These are phyloP conservation scores for Agrenia bidenticulata DNA, from an alignment of 2,888 invertebrate genomes.

Conservation along the genomic window DNA sequence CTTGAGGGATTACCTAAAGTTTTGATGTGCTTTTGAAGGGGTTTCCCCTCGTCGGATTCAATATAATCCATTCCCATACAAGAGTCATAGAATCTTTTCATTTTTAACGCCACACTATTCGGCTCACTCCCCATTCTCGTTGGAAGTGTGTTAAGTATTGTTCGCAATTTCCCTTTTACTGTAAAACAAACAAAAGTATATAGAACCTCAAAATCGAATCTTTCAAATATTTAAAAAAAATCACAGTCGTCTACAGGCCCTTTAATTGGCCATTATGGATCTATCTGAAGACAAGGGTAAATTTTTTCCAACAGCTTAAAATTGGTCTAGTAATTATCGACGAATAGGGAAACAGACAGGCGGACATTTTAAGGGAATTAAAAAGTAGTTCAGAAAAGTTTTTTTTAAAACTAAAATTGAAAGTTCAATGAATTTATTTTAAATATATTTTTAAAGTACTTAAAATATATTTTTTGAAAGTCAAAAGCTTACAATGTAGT, in stretches of 20 bases:
- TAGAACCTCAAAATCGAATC: too few relatives aligned
- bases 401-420: too few relatives aligned
- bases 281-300: too few relatives aligned
- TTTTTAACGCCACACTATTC: conserved; percentile 60
- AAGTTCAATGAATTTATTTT: too few relatives aligned
- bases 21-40: conserved; percentile 58
- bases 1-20: conserved; percentile 59
- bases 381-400: not conserved
- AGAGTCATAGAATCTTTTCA: conserved; percentile 64
- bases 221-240: too few relatives aligned
- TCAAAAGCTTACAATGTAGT: conserved; percentile 2
- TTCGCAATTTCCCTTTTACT: conserved; percentile 59
- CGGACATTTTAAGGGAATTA: too few relatives aligned
- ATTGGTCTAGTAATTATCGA: too few relatives aligned
- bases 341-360: not conserved
- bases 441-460: not conserved
- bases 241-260: too few relatives aligned
- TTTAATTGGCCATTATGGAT: too few relatives aligned
- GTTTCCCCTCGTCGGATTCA: conserved; percentile 58
- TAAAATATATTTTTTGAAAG: conserved; percentile 1
- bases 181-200: too few relatives aligned
- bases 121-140: conserved; percentile 56
- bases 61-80: conserved; percentile 59
- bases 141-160: conserved; percentile 60
- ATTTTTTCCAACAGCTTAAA: too few relatives aligned